These are phyloP conservation scores for Trachelipus rathkii DNA, from an alignment of 1,140 invertebrate genomes.

Conservation along the genomic window DNA sequence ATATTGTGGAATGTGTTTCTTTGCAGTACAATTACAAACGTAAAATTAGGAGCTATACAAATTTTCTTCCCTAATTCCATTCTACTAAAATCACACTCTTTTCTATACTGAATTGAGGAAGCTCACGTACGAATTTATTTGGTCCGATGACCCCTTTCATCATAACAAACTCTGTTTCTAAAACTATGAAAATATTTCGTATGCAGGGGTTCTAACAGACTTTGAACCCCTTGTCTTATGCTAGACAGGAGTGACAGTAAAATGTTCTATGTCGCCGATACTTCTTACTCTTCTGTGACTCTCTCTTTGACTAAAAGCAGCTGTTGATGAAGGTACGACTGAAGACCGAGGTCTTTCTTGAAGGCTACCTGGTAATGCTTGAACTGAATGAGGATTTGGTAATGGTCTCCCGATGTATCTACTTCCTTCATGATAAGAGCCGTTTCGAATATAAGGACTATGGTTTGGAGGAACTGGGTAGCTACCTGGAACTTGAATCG, in stretches of 20 bases:
- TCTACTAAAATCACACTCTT: no score
- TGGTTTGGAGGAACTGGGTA: constrained; percentile 45
- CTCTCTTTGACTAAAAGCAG: constrained; percentile 45
- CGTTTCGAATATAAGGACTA: constrained; percentile 55
- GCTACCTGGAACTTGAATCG: constrained; percentile 58
- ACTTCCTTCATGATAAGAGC: constrained; percentile 47
- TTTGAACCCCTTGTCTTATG: not conserved
- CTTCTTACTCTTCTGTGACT: constrained; percentile 65
- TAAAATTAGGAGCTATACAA: no score
- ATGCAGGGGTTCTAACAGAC: not conserved
- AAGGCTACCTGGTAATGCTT: not conserved
- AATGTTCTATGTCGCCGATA: constrained; percentile 63
- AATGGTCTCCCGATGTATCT: not conserved
- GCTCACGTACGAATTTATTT: no score
- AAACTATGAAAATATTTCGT: constrained; percentile 3
- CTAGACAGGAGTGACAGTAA: constrained; percentile 46
- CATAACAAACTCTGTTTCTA: no score
- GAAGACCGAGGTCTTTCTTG: constrained; percentile 41
- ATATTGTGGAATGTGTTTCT: no score
- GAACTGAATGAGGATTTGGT: not conserved
- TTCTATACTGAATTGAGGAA: no score
- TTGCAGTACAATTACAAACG: no score
- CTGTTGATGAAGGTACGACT: constrained; percentile 46
- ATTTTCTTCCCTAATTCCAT: no score
- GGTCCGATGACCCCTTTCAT: no score